Base-by-base conservation (phyloP, 2,113 vertebrate species). In the Miniopterus natalensis region DNA sequence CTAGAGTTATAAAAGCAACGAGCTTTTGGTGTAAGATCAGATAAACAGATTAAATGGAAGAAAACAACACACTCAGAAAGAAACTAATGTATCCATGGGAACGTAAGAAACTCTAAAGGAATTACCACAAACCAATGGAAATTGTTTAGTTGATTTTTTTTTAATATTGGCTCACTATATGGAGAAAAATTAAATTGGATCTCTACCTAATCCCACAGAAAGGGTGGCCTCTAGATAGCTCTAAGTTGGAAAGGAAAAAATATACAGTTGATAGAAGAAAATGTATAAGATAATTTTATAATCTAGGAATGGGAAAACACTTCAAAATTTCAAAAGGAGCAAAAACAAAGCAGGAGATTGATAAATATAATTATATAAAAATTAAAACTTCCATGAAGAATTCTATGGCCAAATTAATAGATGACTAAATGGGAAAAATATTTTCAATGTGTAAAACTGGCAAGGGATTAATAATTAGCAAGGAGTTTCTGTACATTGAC, bases 41-140 rank as follows among this genome's bases (percentile, higher is more conserved):
- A 53, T 55, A 65, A 88, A 59, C 9, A 87, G 55, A 12, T 51
- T 65, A 86, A 90, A 25, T 75, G 8, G 45, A 83, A 93, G 49
- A 75, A 95, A 95, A 57, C 13, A 84, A 68, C 27, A 6, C 23
- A 57, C 21, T 27, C 21, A 40, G n/a, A 93, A 96, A 90, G n/a
- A 92, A 59, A 59, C 11, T 45, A 59, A 42, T 29, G 2, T 63
- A 42, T 71, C 15, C 21, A 25, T 18, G 31, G 13, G 31, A 83
- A 85, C 53, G 93, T 92, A 92, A 87, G 94, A 93, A 84, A 74
- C 2, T 74, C 73, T 55, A 88, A 92, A 86, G n/a, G 8, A 80
- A 51, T 93, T 90, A 84, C 31, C 31, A 68, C 20, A 84, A 77
- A 73, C 88, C n/a, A 77, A n/a, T 84, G 61, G 49, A 83, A 93